A percentile compares a stretch with the other conserved stretches of the same genome.
phyloP scores from a whole-genome alignment of 2,888 invertebrate species.

The Arge pagana region DNA sequence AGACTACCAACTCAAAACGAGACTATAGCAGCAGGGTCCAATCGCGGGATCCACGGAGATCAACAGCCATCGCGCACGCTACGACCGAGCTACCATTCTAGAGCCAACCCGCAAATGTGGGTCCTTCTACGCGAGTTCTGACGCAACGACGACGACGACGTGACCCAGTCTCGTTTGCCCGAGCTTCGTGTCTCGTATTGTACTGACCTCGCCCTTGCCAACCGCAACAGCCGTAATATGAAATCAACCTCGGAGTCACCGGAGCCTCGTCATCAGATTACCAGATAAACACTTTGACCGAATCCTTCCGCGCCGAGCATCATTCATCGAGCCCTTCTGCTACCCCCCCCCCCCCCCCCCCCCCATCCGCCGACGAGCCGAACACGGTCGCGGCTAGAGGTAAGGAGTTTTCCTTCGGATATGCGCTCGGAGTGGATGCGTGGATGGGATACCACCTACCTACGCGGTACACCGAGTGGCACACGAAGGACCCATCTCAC shows the following conservation, averaged over 20 bases:
- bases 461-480: constrained; percentile 7
- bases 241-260: constrained; percentile 30
- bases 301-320: constrained; percentile 50
- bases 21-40: constrained; percentile 13
- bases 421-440: neutral
- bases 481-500: constrained; percentile 11
- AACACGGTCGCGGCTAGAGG: neutral
- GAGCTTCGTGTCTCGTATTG: constrained; percentile 32
- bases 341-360: neutral
- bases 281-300: constrained; percentile 55
- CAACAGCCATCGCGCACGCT: constrained; percentile 12
- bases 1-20: constrained; percentile 1
- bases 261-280: constrained; percentile 43
- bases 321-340: constrained; percentile 45
- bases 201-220: constrained; percentile 54
- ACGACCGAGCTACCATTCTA: no score
- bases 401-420: constrained; percentile 7
- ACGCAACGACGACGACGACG: constrained; percentile 40
- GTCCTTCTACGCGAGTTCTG: constrained; percentile 35
- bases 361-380: constrained; percentile 3
- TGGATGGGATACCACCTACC: constrained; percentile 14
- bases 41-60: constrained; percentile 2
- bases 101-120: no score
- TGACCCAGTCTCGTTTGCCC: constrained; percentile 53
- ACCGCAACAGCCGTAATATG: constrained; percentile 42